These are phyloP conservation scores for Beris morrisii DNA, from an alignment of 2,888 invertebrate genomes.

Conservation along the genomic window DNA sequence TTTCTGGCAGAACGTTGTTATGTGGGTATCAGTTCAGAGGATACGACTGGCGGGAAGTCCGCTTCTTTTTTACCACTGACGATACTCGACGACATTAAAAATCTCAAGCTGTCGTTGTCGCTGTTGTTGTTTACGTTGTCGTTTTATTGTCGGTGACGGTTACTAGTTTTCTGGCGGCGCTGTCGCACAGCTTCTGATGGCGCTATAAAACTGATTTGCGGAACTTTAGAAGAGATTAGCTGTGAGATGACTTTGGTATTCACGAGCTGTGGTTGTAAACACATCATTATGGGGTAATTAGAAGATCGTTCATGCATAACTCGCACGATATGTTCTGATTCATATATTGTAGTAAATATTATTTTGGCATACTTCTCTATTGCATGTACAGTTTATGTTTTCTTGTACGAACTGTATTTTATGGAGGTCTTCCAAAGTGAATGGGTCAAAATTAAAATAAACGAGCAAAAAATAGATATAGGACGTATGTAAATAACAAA, in stretches of 20 bases:
- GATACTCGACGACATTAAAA: conserved; percentile 12
- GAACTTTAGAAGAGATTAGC: conserved; percentile 26
- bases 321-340: conserved; percentile 42
- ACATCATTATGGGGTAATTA: conserved; percentile 43
- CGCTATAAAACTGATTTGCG: conserved; percentile 25
- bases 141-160: conserved; percentile 9
- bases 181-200: neutral
- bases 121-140: conserved; percentile 16
- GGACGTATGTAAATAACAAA: neutral
- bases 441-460: neutral
- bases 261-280: conserved; percentile 34
- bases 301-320: conserved; percentile 43
- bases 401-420: neutral
- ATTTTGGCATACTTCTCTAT: conserved; percentile 12
- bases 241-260: conserved; percentile 2
- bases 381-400: neutral
- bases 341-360: conserved; percentile 21
- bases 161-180: too few species aligned
- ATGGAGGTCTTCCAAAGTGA: too few species aligned
- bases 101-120: conserved; percentile 26
- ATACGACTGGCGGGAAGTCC: too few species aligned
- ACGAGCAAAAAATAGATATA: conserved; percentile 1
- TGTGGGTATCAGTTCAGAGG: too few species aligned
- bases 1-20: too few species aligned
- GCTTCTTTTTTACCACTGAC: neutral